Evolutionary conservation across 2,797 vertebrate genomes (phyloP).

Genomic region (Acanthurus tractus): DNA sequence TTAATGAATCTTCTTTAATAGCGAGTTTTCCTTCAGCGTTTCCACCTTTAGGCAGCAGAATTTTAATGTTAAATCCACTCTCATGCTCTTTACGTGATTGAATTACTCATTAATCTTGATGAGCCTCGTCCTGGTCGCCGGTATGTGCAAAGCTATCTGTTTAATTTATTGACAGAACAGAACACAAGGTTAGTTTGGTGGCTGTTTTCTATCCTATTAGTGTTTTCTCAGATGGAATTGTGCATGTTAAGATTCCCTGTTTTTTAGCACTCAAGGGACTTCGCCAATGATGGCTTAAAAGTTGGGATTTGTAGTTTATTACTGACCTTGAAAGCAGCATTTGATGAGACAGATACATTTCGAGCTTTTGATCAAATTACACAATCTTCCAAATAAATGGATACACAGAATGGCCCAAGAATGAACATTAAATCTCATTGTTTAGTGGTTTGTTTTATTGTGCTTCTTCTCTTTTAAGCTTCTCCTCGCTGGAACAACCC

Average conservation of each 20-base stretch:
- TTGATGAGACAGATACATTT: no score
- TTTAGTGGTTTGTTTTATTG: conserved; percentile 28
- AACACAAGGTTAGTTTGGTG: not conserved
- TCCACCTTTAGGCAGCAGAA: not conserved
- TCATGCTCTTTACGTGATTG: not conserved
- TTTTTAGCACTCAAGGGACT: not conserved
- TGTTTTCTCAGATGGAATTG: not conserved
- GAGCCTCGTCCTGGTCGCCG: not conserved
- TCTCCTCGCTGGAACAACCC: not conserved
- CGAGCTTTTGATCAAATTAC: no score
- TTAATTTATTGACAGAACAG: conserved; percentile 11
- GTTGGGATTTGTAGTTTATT: not conserved
- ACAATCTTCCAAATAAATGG: no score
- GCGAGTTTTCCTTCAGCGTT: not conserved
- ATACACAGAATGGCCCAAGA: not conserved
- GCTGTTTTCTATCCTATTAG: not conserved
- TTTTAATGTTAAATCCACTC: not conserved
- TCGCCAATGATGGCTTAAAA: not conserved
- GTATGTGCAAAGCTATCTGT: not conserved
- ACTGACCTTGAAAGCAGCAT: not conserved
- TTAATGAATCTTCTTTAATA: not conserved
- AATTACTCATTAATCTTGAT: not conserved
- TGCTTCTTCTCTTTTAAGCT: not conserved
- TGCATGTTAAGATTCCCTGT: not conserved
- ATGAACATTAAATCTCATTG: conserved; percentile 15